Evolutionary conservation across 2,113 vertebrate genomes (phyloP), one percentile per base, ranked within the genome.

Genomic region (Ceratotherium simum): DNA sequence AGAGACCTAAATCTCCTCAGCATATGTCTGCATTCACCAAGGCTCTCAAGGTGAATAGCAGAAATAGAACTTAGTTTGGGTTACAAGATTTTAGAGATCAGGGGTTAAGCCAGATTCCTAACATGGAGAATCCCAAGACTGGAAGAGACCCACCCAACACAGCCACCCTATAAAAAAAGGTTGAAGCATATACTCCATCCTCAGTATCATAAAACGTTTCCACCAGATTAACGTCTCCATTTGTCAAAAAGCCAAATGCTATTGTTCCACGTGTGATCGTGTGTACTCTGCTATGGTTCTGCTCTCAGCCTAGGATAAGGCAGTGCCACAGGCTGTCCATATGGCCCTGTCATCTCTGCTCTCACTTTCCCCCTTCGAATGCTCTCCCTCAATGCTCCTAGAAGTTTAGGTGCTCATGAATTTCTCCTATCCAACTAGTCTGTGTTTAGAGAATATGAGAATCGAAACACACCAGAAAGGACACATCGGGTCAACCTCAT

Each of bases 1-100:
- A 90, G 51, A 91, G 70, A 90, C 78, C 76, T 87, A 62, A 92
- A 87, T 87, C 95, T 97, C 88, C 79, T 65, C 64, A 93, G 58
- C 6, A 0, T 56, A 76, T 46, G 56, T 81, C 62, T 94, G 69
- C 12, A 65, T 94, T 91, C 64, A 70, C 65, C 42, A 90, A 16
- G 13, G 56, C 6, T 70, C 31, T 97, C 36, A 54, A 78, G 27
- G 81, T 46, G 8, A 90, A 81, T 8, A 42, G 12, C 56, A 97
- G 72, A 82, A 82, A 90, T 29, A 42, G 21, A 90, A 79, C 33
- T 62, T 92, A 60, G 72, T 51, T 93, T 86, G 78, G 58, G 27
- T 48, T 76, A 54, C 7, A 75, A 18, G 3, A 82, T 42, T 84
- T 96, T 64, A 97, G 64, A 90, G 76, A 97, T 79, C 78, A 90